phyloP scores from a whole-genome alignment of 2,888 invertebrate genomes.

The Tenodera sinensis region DNA sequence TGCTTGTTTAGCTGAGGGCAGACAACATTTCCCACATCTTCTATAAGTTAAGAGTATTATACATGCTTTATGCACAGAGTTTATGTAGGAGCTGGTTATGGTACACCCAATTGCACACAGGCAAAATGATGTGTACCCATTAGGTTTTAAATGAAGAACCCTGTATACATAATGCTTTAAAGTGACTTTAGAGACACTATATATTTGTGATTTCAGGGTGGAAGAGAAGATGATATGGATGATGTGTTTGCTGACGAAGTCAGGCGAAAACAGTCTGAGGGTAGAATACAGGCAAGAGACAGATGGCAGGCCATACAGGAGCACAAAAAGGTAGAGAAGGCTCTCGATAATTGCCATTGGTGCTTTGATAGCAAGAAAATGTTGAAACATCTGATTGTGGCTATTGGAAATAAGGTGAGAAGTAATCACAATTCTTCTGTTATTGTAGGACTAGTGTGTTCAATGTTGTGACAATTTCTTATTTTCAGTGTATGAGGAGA shows the following conservation, averaged over 20 bases:
- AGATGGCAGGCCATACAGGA: slow-evolving; percentile 66
- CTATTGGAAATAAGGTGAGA: slow-evolving; percentile 68
- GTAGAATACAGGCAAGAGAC: slow-evolving; percentile 60
- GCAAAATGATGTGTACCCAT: too few species aligned
- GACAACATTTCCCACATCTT: too few species aligned
- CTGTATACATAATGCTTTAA: slow-evolving; percentile 14
- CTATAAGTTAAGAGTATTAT: too few species aligned
- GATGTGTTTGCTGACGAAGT: slow-evolving; percentile 81
- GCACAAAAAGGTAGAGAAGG: slow-evolving; percentile 63
- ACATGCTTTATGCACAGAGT: too few species aligned
- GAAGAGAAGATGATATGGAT: slow-evolving; percentile 63
- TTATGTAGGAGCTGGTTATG: too few species aligned
- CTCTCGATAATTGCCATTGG: slow-evolving; percentile 74
- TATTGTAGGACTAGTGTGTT: too few species aligned
- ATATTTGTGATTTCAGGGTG: slow-evolving; percentile 16
- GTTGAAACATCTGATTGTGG: slow-evolving; percentile 80
- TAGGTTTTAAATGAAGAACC: too few species aligned
- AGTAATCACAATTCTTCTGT: neutral
- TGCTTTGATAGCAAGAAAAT: slow-evolving; percentile 80
- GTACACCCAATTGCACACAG: too few species aligned
- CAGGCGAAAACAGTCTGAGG: slow-evolving; percentile 58
- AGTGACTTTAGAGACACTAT: slow-evolving; percentile 32
- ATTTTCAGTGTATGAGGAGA: too few species aligned
- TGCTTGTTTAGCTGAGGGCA: too few species aligned
- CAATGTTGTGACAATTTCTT: too few species aligned